Evolutionary conservation across 2,113 vertebrate genomes (phyloP).

Genomic region (Aleadryas rufinucha): DNA sequence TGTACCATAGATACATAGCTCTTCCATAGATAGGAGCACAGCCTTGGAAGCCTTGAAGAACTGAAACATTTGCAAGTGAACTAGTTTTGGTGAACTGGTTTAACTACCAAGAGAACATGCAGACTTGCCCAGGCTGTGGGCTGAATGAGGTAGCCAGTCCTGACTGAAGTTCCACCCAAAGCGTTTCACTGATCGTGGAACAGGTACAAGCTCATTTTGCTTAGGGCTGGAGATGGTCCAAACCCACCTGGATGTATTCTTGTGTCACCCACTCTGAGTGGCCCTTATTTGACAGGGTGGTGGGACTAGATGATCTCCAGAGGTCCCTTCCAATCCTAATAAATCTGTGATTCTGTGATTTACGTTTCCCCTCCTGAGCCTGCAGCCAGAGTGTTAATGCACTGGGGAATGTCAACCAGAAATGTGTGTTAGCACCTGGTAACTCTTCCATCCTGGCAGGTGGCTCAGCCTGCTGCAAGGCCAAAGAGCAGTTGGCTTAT

Average conservation of each 20-base stretch:
- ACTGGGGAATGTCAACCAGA: background rate
- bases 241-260: background rate
- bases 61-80: background rate
- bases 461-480: background rate
- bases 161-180: background rate
- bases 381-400: background rate
- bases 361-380: background rate
- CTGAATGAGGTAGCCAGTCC: background rate
- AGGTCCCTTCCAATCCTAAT: background rate
- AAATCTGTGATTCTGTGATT: background rate
- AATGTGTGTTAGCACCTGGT: background rate
- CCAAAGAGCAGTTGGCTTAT: background rate
- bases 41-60: background rate
- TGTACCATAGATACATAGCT: background rate
- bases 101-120: background rate
- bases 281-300: background rate
- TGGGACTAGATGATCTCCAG: background rate
- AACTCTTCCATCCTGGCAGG: background rate
- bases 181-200: background rate
- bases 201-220: background rate
- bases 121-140: background rate
- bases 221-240: background rate
- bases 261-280: background rate
- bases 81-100: background rate
- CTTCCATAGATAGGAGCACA: background rate